These are phyloP conservation scores for Eilema caniola DNA, from an alignment of 2,888 invertebrate genomes.

Conservation along the genomic window DNA sequence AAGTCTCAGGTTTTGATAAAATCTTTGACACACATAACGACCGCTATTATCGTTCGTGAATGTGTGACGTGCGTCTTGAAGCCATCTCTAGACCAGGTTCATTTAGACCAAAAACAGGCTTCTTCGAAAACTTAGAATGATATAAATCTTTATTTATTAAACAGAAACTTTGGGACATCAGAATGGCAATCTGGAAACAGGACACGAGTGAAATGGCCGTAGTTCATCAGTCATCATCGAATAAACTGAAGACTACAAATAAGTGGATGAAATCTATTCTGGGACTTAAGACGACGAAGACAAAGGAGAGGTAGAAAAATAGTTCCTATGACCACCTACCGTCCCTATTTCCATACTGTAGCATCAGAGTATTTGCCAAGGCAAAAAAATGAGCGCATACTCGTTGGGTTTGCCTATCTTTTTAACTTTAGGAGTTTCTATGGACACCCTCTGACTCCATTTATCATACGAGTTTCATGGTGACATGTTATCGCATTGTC, in stretches of 20 bases:
- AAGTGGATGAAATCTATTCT: background rate
- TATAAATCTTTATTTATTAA: background rate
- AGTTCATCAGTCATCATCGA: background rate
- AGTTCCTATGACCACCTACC: no score
- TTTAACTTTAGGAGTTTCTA: no score
- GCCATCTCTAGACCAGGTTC: background rate
- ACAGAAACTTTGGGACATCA: background rate
- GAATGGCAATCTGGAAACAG: background rate
- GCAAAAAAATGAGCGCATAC: no score
- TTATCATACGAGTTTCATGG: no score
- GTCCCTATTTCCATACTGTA: no score
- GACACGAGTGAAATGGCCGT: background rate
- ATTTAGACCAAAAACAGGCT: background rate
- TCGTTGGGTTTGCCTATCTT: no score
- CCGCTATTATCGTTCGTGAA: background rate
- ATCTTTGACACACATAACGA: slow-evolving; percentile 14
- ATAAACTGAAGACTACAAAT: background rate
- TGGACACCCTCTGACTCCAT: no score
- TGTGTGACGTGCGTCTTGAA: background rate
- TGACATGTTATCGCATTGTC: no score
- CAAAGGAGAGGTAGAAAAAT: no score
- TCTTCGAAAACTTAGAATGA: background rate
- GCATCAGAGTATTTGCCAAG: no score
- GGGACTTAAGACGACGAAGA: no score
- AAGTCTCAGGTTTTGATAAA: slow-evolving; percentile 5